A percentile compares a stretch with the other conserved stretches of the same genome.
phyloP scores from a whole-genome alignment of 2,888 invertebrate species.

The Graphium colonna region DNA sequence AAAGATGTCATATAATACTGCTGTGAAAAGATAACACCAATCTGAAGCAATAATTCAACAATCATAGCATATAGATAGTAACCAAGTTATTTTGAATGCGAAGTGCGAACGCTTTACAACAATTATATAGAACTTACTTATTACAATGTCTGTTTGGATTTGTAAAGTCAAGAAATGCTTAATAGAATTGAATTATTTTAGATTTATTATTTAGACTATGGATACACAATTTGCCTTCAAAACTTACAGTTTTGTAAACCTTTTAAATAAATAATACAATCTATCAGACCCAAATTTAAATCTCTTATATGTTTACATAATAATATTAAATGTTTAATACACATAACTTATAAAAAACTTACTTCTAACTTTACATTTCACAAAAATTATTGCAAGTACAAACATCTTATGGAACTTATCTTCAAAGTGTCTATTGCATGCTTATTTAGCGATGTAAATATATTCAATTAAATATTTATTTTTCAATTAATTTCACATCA shows the following conservation, averaged over 20 bases:
- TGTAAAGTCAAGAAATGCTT: no score
- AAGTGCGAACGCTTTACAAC: no score
- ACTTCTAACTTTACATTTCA: conserved; percentile 3
- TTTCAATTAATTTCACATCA: background rate
- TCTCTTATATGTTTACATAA: background rate
- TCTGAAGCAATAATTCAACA: background rate
- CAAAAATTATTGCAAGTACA: conserved; percentile 13
- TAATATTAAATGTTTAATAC: background rate
- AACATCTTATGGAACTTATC: background rate
- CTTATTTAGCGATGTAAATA: background rate
- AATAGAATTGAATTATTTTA: no score
- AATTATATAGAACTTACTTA: no score
- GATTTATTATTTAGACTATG: no score
- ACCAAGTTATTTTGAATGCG: no score
- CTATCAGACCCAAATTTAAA: conserved; percentile 17
- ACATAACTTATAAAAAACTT: background rate
- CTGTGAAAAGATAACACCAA: background rate
- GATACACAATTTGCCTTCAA: no score
- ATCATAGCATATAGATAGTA: background rate
- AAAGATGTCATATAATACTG: background rate
- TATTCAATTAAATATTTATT: background rate
- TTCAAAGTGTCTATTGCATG: background rate
- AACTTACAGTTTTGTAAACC: background rate
- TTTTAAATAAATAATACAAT: conserved; percentile 6
- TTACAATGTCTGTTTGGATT: no score